Conservation (phyloP, 2,797 vertebrate genomes). For the Premnoplex brunnescens region DNA sequence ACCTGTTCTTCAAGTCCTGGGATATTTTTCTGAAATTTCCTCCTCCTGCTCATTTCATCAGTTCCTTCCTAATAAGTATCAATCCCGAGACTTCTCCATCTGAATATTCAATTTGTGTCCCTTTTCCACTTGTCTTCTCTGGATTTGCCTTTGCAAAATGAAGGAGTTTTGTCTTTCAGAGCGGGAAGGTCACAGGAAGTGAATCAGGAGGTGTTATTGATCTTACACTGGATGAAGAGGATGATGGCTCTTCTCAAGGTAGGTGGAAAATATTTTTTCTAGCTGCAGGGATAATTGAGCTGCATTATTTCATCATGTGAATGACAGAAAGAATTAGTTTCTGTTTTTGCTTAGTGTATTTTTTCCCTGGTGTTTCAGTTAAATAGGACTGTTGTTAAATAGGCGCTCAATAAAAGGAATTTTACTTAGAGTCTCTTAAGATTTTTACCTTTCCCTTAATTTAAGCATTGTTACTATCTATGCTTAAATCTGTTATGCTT, state of each 20-base stretch:
- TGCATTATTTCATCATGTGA: not conserved
- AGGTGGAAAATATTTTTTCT: not conserved
- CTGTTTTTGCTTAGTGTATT: not conserved
- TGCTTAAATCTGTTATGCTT: not conserved
- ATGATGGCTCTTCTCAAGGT: constrained; percentile 79
- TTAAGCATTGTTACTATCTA: not conserved
- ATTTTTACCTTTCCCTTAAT: not conserved
- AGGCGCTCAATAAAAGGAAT: not conserved
- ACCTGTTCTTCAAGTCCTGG: not conserved
- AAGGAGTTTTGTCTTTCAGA: constrained; percentile 77
- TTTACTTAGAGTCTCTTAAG: not conserved
- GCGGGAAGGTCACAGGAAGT: constrained; percentile 78
- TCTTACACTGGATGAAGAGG: constrained; percentile 96
- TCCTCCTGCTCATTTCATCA: not conserved
- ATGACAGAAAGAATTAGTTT: not conserved
- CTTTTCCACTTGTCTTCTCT: not conserved
- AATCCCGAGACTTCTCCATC: not conserved
- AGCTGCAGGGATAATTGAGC: not conserved
- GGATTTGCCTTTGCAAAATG: constrained; percentile 66
- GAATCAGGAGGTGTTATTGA: constrained; percentile 90
- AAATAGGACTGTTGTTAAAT: not conserved
- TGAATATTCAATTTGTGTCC: not conserved
- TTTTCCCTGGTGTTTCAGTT: not conserved
- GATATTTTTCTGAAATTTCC: not conserved
- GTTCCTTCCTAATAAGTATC: not conserved